Evolutionary conservation across 1,140 invertebrate species (phyloP), one percentile per base, ranked within the genome.

Genomic region (Acromyrmex charruanus): DNA sequence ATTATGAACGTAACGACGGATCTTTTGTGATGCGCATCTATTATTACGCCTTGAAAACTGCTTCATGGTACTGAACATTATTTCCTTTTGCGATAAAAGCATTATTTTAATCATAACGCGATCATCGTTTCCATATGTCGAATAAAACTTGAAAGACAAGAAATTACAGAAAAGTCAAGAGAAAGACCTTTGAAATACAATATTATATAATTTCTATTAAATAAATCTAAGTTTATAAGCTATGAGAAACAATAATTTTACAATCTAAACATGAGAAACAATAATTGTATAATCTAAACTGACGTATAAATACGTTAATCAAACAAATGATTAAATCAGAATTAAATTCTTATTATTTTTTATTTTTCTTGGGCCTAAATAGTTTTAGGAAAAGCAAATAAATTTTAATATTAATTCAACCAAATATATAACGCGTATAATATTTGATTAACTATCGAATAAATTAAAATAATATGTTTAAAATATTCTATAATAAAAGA

Each of bases 1-100:
- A 59, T 84, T 84, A 51, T 16, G 55, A 61, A 75, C n/a, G 25
- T 63, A 74, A 75, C 39, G 25, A 63, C 55, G 55, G 39, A 84
- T 21, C 80, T 75, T 84, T 84, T 74, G 53, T 59, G 55, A 49
- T 21, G 68, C 39, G 80, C 18, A 61, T 74, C 18, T 74, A 84
- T 75, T 84, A 74, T 49, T 75, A n/a, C 71, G 39, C n/a, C 39
- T 44, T 63, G 39, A 49, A 74, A 84, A 51, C 2, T 25, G 18
- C 18, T 74, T 28, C 10, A 25, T 25, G 39, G 10, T 59, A 59
- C 18, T 49, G 25, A 72, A 21, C 44, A 21, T 18, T 75, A 51
- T 39, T 61, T 84, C 14, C 9, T 51, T 71, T 51, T 18, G 18
- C 25, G 28, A 75, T 25, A 25, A 18, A 74, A 51, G 4, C 18